Percentiles rank a stretch among this genome's conserved stretches.
phyloP scores from a whole-genome alignment of 2,888 invertebrate genomes.

The Drosophila percnosoma region DNA sequence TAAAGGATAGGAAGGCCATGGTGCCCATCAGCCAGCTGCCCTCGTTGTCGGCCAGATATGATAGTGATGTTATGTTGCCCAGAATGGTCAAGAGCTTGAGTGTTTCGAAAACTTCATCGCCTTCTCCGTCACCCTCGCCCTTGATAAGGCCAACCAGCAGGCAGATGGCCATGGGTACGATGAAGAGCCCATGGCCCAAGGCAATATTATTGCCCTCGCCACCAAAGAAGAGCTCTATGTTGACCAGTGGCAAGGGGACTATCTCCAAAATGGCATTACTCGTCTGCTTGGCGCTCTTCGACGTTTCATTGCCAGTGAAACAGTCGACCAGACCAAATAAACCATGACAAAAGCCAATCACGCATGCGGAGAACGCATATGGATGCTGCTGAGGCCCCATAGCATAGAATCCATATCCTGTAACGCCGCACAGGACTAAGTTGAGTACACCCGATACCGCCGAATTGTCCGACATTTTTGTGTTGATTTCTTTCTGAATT shows the following conservation, averaged over 20 bases:
- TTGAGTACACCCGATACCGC: slow-evolving; percentile 44
- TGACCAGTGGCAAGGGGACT: slow-evolving; percentile 72
- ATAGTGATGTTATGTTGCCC: slow-evolving; percentile 76
- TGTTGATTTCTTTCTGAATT: neutral
- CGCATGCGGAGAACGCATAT: slow-evolving; percentile 73
- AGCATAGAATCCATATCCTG: slow-evolving; percentile 64
- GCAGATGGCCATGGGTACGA: slow-evolving; percentile 71
- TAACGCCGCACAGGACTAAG: slow-evolving; percentile 64
- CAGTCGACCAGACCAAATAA: slow-evolving; percentile 56
- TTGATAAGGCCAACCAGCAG: slow-evolving; percentile 39
- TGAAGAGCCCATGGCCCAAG: slow-evolving; percentile 75
- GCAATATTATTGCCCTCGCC: slow-evolving; percentile 69
- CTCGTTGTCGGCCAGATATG: slow-evolving; percentile 74
- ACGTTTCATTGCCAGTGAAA: slow-evolving; percentile 17
- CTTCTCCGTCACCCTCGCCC: slow-evolving; percentile 26
- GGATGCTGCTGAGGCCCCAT: slow-evolving; percentile 63
- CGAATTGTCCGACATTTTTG: slow-evolving; percentile 55
- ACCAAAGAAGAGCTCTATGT: slow-evolving; percentile 67
- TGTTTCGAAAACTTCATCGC: slow-evolving; percentile 32
- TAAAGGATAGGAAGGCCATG: slow-evolving; percentile 70
- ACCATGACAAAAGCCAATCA: slow-evolving; percentile 75
- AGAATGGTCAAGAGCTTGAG: slow-evolving; percentile 68
- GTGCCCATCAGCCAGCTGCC: slow-evolving; percentile 56
- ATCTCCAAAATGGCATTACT: slow-evolving; percentile 65
- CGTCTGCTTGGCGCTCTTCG: slow-evolving; percentile 20